Evolutionary conservation across 2,113 vertebrate species (phyloP).

Genomic region (Callipepla californica): DNA sequence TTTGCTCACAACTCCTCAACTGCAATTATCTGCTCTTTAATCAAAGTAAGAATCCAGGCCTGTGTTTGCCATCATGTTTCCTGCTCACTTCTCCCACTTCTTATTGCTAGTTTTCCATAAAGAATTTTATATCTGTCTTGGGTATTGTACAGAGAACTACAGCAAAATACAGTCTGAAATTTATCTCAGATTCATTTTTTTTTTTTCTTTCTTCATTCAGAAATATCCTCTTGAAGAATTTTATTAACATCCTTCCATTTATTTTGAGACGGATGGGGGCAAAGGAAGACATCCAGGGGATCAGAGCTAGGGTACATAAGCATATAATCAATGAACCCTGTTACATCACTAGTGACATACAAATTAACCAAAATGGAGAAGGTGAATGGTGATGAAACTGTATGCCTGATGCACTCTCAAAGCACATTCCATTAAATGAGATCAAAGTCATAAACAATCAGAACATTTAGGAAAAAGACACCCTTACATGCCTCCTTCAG

Average conservation of each 20-base stretch:
- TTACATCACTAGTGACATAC: not conserved
- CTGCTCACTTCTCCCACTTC: not conserved
- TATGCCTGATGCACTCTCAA: not conserved
- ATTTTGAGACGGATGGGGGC: not conserved
- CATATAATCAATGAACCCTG: not conserved
- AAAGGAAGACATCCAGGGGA: not conserved
- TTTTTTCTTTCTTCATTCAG: not conserved
- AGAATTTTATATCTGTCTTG: not conserved
- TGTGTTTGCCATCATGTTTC: not conserved
- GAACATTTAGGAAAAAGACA: slow-evolving; percentile 23
- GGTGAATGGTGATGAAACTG: not conserved
- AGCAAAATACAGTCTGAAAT: not conserved
- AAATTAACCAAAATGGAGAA: slow-evolving; percentile 8
- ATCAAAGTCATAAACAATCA: slow-evolving; percentile 14
- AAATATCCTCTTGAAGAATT: not conserved
- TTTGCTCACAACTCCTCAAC: not conserved
- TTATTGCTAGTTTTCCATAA: not conserved
- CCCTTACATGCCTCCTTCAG: slow-evolving; percentile 9
- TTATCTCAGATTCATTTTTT: not conserved
- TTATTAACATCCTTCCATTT: not conserved
- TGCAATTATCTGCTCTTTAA: not conserved
- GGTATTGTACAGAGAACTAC: not conserved
- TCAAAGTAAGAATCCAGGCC: not conserved
- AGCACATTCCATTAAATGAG: not conserved
- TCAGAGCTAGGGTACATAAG: not conserved